Evolutionary conservation across 2,888 invertebrate genomes (phyloP), one percentile per base, ranked within the genome.

Genomic region (Plebejus anna): DNA sequence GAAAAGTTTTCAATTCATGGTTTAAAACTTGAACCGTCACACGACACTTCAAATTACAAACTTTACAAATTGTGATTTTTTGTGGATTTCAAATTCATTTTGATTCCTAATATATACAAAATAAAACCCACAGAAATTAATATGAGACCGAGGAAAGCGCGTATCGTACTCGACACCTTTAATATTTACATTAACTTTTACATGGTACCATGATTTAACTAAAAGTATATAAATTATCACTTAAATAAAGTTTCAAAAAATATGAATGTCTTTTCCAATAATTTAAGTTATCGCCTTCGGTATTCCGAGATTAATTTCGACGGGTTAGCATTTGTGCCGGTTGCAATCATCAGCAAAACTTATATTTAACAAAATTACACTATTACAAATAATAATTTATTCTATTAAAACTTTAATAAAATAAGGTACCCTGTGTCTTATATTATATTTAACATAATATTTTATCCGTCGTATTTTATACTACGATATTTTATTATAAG

Each of bases 381-480:
- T 51, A 71, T 71, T 51, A 72, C 28, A 72, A 66, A 32, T 55
- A 47, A 16, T 28, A 66, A 66, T 28, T 66, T 28, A 28, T 66
- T 66, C 32, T 28, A 66, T 28, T 66, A 66, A 36, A 32, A 32
- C 32, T 28, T 72, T 51, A 73, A 51, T 51, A 73, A 71, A 73
- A 73, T 73, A 73, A 73, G 73, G 73, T 73, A 73, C 55, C 73
- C 73, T 73, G 73, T 73, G 55, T 51, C 32, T 55, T 73, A 73
- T 51, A 73, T 73, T 51, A 73, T 51, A 73, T 73, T 51, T 73
- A 73, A 28, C 32, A 55, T 73, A 32, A 32, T 22, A 22, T 22
- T 22, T 51, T 73, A 51, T 55, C 73, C 32, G 13, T 55, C 51
- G 32, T 4, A 73, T 73, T 28, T 73, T 32, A 51, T 73, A 32